A percentile compares a stretch with the other conserved stretches of the same genome.
Evolutionary conservation across 2,113 vertebrate species (phyloP).

Genomic region (Megaceryle torquata): DNA sequence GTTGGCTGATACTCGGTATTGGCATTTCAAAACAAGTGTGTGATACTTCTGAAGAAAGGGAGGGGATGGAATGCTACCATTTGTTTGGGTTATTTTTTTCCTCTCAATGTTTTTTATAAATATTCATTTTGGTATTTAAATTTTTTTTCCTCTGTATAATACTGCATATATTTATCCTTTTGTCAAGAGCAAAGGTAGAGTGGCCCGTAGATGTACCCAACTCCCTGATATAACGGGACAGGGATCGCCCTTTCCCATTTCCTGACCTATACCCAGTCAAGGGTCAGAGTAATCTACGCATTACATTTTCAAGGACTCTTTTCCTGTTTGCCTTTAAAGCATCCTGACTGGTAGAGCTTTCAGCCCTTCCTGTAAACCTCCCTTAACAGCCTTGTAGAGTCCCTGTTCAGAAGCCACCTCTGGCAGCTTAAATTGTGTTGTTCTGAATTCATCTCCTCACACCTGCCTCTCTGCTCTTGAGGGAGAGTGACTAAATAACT

Average conservation of each 20-base stretch:
- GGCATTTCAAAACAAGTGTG: neutral
- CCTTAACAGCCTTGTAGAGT: neutral
- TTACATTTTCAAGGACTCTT: neutral
- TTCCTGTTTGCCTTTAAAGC: neutral
- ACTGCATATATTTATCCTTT: neutral
- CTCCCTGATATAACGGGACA: neutral
- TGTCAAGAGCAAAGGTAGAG: neutral
- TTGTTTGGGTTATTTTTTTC: rapidly evolving
- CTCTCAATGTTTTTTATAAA: neutral
- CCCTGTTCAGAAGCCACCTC: neutral
- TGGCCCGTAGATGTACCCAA: neutral
- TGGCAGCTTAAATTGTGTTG: neutral
- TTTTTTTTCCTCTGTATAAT: rapidly evolving
- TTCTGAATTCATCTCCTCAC: neutral
- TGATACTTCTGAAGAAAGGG: neutral
- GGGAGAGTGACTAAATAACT: neutral
- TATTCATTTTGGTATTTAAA: neutral
- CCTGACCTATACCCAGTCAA: neutral
- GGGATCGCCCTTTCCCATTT: neutral
- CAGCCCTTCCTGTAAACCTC: neutral
- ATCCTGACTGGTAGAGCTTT: neutral
- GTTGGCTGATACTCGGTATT: neutral
- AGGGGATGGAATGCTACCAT: neutral
- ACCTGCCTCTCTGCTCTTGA: neutral
- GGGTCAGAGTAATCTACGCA: neutral